phyloP scores from a whole-genome alignment of 2,888 invertebrate species.

The Fabriciana adippe region DNA sequence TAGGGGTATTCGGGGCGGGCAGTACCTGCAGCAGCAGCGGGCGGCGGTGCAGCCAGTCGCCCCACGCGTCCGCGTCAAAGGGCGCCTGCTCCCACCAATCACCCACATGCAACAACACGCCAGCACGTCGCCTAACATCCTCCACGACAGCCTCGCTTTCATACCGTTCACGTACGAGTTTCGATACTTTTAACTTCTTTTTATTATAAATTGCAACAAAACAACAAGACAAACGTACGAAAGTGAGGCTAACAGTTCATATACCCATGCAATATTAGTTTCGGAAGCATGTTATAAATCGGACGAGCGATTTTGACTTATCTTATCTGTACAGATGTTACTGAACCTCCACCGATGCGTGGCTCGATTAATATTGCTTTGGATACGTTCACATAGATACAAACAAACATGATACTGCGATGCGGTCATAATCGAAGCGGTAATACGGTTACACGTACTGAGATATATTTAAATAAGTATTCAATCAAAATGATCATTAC shows the following conservation, averaged over 20 bases:
- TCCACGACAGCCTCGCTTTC: constrained; percentile 31
- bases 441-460: constrained; percentile 55
- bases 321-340: constrained; percentile 50
- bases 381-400: constrained; percentile 60
- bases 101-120: constrained; percentile 79
- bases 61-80: constrained; percentile 74
- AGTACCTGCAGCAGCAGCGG: constrained; percentile 91
- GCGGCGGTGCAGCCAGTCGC: constrained; percentile 85
- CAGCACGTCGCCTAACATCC: constrained; percentile 41
- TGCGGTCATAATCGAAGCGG: constrained; percentile 66
- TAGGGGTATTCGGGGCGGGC: constrained; percentile 22
- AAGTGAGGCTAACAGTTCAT: constrained; percentile 36
- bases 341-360: constrained; percentile 66
- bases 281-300: constrained; percentile 55
- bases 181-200: background rate
- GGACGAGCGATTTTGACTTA: constrained; percentile 50
- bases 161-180: background rate
- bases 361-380: constrained; percentile 73
- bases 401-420: constrained; percentile 60
- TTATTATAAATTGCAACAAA: background rate
- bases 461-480: constrained; percentile 57
- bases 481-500: constrained; percentile 38
- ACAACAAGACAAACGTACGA: constrained; percentile 25
- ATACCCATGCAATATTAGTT: constrained; percentile 81
- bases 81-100: constrained; percentile 75